phyloP scores from a whole-genome alignment of 2,888 invertebrate genomes.

The Volucella inanis region DNA sequence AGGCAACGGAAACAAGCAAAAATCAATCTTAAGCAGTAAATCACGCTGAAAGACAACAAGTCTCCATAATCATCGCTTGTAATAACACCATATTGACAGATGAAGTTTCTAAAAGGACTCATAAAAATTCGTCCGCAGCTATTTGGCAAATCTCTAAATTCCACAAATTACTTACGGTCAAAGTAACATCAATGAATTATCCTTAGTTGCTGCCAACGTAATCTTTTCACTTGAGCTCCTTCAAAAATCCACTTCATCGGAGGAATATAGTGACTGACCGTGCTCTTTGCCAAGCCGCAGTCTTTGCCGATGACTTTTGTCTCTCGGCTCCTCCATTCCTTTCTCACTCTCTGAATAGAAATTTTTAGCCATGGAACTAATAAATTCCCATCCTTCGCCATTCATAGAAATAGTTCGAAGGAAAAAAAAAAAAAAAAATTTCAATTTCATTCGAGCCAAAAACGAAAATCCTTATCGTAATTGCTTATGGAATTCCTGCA shows the following conservation, averaged over 20 bases:
- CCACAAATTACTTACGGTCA: conserved; percentile 48
- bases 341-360: not conserved
- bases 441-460: conserved; percentile 54
- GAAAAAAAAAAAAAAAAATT: conserved; percentile 54
- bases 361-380: conserved; percentile 63
- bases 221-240: conserved; percentile 61
- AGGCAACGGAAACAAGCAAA: not conserved
- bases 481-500: conserved; percentile 65
- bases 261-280: conserved; percentile 51
- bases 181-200: conserved; percentile 54
- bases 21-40: conserved; percentile 19
- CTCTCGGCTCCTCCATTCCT: not conserved
- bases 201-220: conserved; percentile 34
- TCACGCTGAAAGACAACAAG: conserved; percentile 33
- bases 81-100: conserved; percentile 25
- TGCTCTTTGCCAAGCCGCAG: not conserved
- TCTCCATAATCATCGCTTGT: conserved; percentile 11
- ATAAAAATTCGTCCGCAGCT: conserved; percentile 22
- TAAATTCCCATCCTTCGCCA: conserved; percentile 49
- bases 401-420: conserved; percentile 62
- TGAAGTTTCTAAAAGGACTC: conserved; percentile 12
- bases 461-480: conserved; percentile 71
- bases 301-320: conserved; percentile 8
- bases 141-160: conserved; percentile 23
- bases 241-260: conserved; percentile 58